Percentiles rank a stretch among this genome's conserved stretches.
These are phyloP conservation scores for Acromyrmex heyeri DNA, from an alignment of 1,140 invertebrate species.

Conservation along the genomic window DNA sequence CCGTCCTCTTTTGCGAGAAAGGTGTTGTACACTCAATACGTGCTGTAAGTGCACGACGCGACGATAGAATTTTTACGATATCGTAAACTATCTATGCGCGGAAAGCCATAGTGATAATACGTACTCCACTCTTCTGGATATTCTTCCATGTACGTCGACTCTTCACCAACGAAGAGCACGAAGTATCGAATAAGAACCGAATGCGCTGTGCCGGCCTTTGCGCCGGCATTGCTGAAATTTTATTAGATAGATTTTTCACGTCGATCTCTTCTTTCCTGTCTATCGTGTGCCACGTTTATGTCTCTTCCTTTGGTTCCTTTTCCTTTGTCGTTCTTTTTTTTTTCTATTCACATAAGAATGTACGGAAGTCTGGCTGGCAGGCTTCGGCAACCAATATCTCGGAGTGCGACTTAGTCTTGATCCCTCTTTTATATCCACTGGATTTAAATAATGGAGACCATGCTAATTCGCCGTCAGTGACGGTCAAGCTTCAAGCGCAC, in stretches of 20 bases:
- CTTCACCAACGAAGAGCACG: conserved; percentile 3
- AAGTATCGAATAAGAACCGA: conserved; percentile 29
- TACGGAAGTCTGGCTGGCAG: conserved; percentile 64
- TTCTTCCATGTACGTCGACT: not conserved
- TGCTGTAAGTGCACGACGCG: conserved; percentile 38
- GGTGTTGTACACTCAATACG: conserved; percentile 49
- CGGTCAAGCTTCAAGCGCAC: conserved; percentile 55
- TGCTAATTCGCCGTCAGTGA: conserved; percentile 77
- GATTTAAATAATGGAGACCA: conserved; percentile 83
- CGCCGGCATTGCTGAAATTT: conserved; percentile 70
- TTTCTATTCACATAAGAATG: conserved; percentile 49
- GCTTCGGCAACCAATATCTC: conserved; percentile 82
- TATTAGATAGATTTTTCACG: conserved; percentile 79
- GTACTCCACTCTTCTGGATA: conserved; percentile 38
- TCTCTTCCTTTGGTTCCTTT: conserved; percentile 32
- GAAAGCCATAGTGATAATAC: conserved; percentile 48
- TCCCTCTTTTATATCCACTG: conserved; percentile 81
- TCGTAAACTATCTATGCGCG: conserved; percentile 47
- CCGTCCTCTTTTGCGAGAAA: not conserved
- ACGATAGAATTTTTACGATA: conserved; percentile 60
- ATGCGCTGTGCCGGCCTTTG: conserved; percentile 11
- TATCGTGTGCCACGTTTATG: conserved; percentile 29
- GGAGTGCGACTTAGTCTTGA: conserved; percentile 82
- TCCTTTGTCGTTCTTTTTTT: conserved; percentile 10
- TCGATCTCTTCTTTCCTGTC: conserved; percentile 16